A percentile compares a stretch with the other conserved stretches of the same genome.
Conservation (phyloP, 2,797 vertebrate genomes). For the Cygnus olor region DNA sequence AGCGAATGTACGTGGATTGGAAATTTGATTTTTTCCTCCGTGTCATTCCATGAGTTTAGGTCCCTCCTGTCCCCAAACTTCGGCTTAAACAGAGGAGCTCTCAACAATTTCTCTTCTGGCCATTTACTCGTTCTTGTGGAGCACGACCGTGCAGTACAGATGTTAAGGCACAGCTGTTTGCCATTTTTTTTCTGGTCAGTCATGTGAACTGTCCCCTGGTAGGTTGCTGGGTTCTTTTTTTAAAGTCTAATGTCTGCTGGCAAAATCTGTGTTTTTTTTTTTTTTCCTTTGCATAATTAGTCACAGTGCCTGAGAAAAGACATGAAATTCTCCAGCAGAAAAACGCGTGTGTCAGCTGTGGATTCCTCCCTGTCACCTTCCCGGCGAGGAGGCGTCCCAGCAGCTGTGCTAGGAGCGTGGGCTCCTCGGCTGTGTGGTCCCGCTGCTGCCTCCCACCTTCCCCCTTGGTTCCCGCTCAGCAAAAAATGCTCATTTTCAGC, state of each 20-base stretch:
- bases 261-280: constrained; percentile 20
- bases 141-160: not conserved
- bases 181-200: constrained; percentile 18
- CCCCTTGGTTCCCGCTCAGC: not conserved
- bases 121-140: not conserved
- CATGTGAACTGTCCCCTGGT: constrained; percentile 58
- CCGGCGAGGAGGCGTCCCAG: constrained; percentile 8
- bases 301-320: constrained; percentile 39
- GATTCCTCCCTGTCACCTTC: constrained; percentile 42
- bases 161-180: constrained; percentile 70
- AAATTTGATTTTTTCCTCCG: not conserved
- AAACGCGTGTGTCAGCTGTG: constrained; percentile 59
- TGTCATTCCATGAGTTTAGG: not conserved
- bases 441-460: not conserved
- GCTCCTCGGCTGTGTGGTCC: not conserved
- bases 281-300: constrained; percentile 53
- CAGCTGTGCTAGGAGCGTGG: not conserved
- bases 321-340: constrained; percentile 40
- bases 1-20: not conserved
- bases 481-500: not conserved
- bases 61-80: not conserved
- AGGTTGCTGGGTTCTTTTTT: constrained; percentile 30
- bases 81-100: not conserved
- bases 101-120: not conserved
- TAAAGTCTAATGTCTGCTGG: constrained; percentile 48